Conservation (phyloP, 2,113 vertebrate species). For the Cyprinodon tularosa region DNA sequence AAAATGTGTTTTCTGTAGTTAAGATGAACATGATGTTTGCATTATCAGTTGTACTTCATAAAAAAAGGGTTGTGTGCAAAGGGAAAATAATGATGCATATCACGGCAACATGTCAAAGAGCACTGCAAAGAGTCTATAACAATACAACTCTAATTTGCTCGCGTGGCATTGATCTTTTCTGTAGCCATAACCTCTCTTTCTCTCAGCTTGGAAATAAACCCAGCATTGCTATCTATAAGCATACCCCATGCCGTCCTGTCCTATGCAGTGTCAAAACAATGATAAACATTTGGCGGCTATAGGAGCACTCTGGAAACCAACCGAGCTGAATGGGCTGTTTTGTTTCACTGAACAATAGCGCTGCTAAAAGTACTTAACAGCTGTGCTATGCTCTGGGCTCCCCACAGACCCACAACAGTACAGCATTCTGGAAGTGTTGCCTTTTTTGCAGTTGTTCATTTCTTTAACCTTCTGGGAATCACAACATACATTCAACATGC, state of each 20-base stretch:
- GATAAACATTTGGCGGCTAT: slow-evolving; percentile 78
- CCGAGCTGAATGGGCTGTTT: slow-evolving; percentile 78
- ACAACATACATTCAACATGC: slow-evolving; percentile 32
- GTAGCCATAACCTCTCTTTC: slow-evolving; percentile 10
- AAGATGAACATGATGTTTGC: neutral
- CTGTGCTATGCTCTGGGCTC: slow-evolving; percentile 68
- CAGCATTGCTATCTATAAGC: slow-evolving; percentile 63
- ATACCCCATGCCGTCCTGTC: slow-evolving; percentile 71
- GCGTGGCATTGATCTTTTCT: slow-evolving; percentile 20
- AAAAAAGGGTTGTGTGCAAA: slow-evolving; percentile 15
- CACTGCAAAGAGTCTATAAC: slow-evolving; percentile 23
- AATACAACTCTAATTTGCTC: slow-evolving; percentile 40
- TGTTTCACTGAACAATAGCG: slow-evolving; percentile 78
- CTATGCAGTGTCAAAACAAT: slow-evolving; percentile 79
- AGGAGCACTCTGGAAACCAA: slow-evolving; percentile 72
- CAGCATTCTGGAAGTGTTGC: slow-evolving; percentile 55
- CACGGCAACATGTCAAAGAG: slow-evolving; percentile 26
- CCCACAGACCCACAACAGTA: slow-evolving; percentile 61
- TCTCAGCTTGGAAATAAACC: slow-evolving; percentile 19
- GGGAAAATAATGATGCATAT: slow-evolving; percentile 1
- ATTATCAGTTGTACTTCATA: neutral
- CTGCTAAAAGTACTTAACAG: slow-evolving; percentile 77
- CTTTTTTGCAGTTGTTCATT: slow-evolving; percentile 65
- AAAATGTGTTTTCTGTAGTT: slow-evolving; percentile 5
- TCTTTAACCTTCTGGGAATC: slow-evolving; percentile 43